phyloP scores from a whole-genome alignment of 2,888 invertebrate genomes.

The Cyclophora albipunctata region DNA sequence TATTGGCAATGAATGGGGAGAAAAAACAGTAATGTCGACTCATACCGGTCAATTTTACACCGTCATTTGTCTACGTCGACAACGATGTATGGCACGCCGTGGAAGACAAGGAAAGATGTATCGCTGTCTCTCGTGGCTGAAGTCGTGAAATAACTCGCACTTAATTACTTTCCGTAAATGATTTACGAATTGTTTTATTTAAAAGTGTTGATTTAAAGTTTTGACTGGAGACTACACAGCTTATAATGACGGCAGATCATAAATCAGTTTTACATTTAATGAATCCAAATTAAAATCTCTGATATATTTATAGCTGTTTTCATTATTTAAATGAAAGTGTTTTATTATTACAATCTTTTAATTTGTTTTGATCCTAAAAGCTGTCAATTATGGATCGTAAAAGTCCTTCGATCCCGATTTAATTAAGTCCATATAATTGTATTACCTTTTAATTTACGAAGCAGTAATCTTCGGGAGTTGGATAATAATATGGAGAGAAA shows the following conservation, averaged over 20 bases:
- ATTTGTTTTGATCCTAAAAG: background rate
- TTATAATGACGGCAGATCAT: constrained; percentile 13
- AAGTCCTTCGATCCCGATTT: too few relatives aligned
- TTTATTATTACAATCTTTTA: too few relatives aligned
- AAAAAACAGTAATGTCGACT: constrained; percentile 8
- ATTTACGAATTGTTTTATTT: constrained; percentile 57
- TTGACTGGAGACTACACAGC: constrained; percentile 25
- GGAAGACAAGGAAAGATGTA: constrained; percentile 18
- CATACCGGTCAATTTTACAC: constrained; percentile 36
- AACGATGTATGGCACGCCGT: constrained; percentile 1
- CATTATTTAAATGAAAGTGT: too few relatives aligned
- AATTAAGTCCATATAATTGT: too few relatives aligned
- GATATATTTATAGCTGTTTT: background rate
- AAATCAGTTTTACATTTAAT: constrained; percentile 19
- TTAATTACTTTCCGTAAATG: constrained; percentile 58
- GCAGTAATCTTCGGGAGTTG: too few relatives aligned
- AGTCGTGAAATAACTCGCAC: constrained; percentile 23
- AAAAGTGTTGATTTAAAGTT: constrained; percentile 58
- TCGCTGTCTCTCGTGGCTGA: constrained; percentile 19
- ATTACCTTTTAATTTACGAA: too few relatives aligned
- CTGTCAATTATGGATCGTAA: background rate
- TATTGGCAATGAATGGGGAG: constrained; percentile 9
- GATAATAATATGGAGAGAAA: too few relatives aligned
- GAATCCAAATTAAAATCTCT: background rate
- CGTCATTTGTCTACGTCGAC: constrained; percentile 43